These are phyloP conservation scores for Cylloceria caligata DNA, from an alignment of 2,888 invertebrate species.

Conservation along the genomic window DNA sequence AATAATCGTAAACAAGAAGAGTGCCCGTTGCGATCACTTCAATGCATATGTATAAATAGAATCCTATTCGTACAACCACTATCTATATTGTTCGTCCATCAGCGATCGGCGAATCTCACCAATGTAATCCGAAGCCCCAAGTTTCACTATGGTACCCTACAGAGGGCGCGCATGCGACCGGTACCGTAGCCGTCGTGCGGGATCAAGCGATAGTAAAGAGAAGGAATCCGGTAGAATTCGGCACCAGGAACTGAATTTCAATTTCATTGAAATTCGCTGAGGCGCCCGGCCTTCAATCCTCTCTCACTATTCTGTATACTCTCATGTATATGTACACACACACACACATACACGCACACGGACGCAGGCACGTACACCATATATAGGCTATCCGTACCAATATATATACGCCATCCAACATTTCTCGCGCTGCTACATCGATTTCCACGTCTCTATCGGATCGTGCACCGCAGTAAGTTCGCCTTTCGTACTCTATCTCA, in stretches of 20 bases:
- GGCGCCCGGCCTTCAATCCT: conserved; percentile 36
- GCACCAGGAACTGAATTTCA: conserved; percentile 68
- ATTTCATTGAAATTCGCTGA: conserved; percentile 71
- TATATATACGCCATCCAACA: conserved; percentile 36
- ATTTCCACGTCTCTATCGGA: conserved; percentile 49
- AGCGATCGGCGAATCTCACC: conserved; percentile 47
- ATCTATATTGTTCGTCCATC: conserved; percentile 47
- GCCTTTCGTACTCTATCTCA: conserved; percentile 20
- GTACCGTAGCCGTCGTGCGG: conserved; percentile 47
- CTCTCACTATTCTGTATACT: conserved; percentile 29
- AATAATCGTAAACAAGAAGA: background rate
- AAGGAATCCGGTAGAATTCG: conserved; percentile 68
- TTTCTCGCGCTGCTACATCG: conserved; percentile 60
- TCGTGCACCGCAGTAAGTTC: conserved; percentile 29
- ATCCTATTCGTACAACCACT: background rate
- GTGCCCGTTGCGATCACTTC: background rate
- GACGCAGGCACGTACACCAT: conserved; percentile 4
- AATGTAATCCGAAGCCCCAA: conserved; percentile 22
- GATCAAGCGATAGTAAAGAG: conserved; percentile 56
- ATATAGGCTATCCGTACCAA: background rate
- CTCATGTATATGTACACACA: conserved; percentile 12
- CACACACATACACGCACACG: background rate
- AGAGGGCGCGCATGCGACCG: conserved; percentile 38
- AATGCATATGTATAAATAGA: background rate
- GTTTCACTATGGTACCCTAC: conserved; percentile 39